Evolutionary conservation across 2,113 vertebrate species (phyloP).

Genomic region (Sceloporus undulatus): DNA sequence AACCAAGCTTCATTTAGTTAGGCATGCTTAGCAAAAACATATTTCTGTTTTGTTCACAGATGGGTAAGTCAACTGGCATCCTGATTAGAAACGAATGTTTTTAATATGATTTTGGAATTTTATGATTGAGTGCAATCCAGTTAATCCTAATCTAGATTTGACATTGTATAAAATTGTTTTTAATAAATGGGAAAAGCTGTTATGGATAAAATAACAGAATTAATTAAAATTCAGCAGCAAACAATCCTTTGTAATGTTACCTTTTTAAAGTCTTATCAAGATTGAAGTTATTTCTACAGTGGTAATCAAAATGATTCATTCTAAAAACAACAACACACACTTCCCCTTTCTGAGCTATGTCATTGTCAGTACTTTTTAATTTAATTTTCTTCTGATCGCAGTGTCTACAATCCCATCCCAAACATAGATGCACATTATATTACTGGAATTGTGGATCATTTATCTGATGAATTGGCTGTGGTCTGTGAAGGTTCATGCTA

Average conservation of each 20-base stretch:
- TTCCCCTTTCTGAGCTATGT: not conserved
- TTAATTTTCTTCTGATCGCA: too few species aligned
- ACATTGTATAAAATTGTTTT: not conserved
- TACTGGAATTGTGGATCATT: too few species aligned
- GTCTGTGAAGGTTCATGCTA: too few species aligned
- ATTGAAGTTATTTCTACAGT: too few species aligned
- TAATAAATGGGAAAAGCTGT: not conserved
- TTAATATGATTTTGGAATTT: not conserved
- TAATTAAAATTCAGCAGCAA: not conserved
- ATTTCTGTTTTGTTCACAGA: slow-evolving; percentile 54
- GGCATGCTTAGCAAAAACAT: slow-evolving; percentile 63
- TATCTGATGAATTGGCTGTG: too few species aligned
- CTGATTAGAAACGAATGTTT: slow-evolving; percentile 43
- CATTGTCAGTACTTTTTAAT: too few species aligned
- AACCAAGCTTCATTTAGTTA: slow-evolving; percentile 61
- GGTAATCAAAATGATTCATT: not conserved
- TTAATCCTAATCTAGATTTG: not conserved
- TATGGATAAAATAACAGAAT: not conserved
- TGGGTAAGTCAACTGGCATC: slow-evolving; percentile 52
- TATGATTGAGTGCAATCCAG: too few species aligned
- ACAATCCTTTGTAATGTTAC: not conserved
- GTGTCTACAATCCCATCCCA: too few species aligned
- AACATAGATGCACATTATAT: too few species aligned
- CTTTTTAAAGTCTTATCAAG: not conserved
- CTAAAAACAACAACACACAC: not conserved